phyloP scores from a whole-genome alignment of 53 echinoderm and acorn worm species.

The Actinopyga echinites region DNA sequence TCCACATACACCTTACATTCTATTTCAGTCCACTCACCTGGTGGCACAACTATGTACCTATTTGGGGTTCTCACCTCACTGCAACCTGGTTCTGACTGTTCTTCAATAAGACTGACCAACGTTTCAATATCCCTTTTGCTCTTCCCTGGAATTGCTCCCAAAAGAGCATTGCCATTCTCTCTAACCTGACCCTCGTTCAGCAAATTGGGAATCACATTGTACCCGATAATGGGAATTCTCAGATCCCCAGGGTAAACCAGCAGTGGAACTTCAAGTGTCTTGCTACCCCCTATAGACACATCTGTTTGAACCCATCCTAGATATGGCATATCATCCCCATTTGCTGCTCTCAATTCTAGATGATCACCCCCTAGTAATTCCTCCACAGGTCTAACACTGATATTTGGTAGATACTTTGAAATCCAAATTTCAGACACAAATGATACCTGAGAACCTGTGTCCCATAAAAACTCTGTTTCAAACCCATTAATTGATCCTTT shows the following conservation, averaged over 20 bases:
- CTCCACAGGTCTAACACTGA: neutral
- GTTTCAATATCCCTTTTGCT: neutral
- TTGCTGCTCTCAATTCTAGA: neutral
- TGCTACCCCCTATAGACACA: neutral
- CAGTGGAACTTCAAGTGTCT: neutral
- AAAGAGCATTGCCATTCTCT: neutral
- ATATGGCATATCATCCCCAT: constrained; percentile 9
- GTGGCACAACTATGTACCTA: neutral
- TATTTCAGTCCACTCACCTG: neutral
- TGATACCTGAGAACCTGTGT: constrained; percentile 34
- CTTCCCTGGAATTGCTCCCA: constrained; percentile 9
- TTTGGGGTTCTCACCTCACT: neutral
- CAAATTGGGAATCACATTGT: constrained; percentile 27
- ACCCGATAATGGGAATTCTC: constrained; percentile 13
- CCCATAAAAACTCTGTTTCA: constrained; percentile 17
- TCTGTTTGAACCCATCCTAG: neutral
- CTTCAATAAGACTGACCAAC: neutral
- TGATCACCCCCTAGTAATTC: constrained; percentile 7
- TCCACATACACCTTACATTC: neutral
- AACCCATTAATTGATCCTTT: constrained; percentile 16
- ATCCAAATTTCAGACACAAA: neutral
- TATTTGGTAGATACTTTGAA: neutral
- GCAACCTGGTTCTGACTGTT: neutral
- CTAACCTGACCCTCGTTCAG: neutral
- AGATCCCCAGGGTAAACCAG: neutral